Percentiles rank a stretch among this genome's conserved stretches.
phyloP scores from a whole-genome alignment of 2,113 vertebrate genomes.

The Coreoperca whiteheadi region DNA sequence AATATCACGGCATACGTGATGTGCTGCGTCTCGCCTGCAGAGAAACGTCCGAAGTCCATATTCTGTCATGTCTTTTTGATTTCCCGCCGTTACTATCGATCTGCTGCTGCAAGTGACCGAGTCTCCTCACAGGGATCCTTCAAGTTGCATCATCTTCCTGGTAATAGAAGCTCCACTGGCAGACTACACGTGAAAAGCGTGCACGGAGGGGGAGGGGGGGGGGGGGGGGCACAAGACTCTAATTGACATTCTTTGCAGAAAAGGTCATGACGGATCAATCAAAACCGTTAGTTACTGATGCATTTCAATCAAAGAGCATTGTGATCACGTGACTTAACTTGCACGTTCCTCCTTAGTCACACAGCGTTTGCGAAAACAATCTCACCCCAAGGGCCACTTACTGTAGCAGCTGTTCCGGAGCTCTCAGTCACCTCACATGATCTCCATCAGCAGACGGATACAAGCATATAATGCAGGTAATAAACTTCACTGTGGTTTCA shows the following conservation, averaged over 20 bases:
- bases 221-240: no score
- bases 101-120: not conserved
- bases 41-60: not conserved
- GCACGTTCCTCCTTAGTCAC: no score
- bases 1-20: not conserved
- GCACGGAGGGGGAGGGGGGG: no score
- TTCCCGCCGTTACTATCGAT: not conserved
- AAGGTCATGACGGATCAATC: not conserved
- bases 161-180: not conserved
- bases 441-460: no score
- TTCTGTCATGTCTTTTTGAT: not conserved
- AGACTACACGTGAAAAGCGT: not conserved
- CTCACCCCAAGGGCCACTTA: not conserved
- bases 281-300: not conserved
- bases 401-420: not conserved
- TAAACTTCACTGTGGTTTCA: not conserved
- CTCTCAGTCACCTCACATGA: no score
- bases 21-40: not conserved
- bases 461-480: not conserved
- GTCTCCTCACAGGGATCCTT: not conserved
- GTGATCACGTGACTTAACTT: no score
- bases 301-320: not conserved
- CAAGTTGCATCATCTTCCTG: not conserved
- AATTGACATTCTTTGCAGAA: not conserved
- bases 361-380: no score